phyloP scores from a whole-genome alignment of 2,113 vertebrate species.

The Procavia capensis region DNA sequence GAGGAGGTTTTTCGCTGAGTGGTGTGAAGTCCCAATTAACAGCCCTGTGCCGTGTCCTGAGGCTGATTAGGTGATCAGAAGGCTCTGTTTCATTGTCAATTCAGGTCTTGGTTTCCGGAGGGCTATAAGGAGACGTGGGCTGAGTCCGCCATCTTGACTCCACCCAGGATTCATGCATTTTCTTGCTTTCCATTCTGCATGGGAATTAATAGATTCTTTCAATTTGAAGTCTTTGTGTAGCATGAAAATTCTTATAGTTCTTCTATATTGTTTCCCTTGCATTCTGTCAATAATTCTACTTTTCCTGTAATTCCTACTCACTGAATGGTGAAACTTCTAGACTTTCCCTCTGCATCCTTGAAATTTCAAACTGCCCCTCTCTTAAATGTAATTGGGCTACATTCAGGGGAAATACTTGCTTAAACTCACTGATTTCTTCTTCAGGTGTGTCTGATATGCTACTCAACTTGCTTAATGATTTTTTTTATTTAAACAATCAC shows the following conservation, averaged over 20 bases:
- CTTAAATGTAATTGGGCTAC: neutral
- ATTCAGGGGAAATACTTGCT: neutral
- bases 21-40: too few relatives aligned
- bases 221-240: neutral
- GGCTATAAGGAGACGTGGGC: too few relatives aligned
- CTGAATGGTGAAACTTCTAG: neutral
- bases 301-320: neutral
- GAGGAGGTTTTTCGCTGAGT: too few relatives aligned
- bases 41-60: too few relatives aligned
- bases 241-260: neutral
- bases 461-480: neutral
- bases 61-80: too few relatives aligned
- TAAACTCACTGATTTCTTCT: neutral
- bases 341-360: neutral
- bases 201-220: neutral
- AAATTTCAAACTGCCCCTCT: neutral
- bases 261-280: neutral
- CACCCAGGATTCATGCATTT: too few relatives aligned
- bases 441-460: neutral
- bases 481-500: slow-evolving; percentile 50
- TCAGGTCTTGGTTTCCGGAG: too few relatives aligned
- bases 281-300: neutral
- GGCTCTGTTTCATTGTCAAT: too few relatives aligned
- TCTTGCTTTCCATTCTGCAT: too few relatives aligned
- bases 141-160: too few relatives aligned